phyloP scores from a whole-genome alignment of 1,140 invertebrate species.

The Leptinotarsa defecta region DNA sequence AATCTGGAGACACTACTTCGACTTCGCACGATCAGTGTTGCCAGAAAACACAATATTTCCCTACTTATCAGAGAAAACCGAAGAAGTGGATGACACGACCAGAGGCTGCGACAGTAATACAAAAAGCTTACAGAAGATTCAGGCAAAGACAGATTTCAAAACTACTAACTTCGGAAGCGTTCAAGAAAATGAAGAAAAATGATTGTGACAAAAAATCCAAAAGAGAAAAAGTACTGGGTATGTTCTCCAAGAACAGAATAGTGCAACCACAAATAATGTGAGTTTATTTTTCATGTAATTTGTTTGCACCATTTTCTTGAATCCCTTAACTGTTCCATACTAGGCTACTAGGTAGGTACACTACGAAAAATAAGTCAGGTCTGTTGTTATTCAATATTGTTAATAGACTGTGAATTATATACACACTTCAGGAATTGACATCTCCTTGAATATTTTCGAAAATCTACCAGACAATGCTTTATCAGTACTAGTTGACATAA shows the following conservation, averaged over 20 bases:
- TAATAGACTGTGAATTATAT: no score
- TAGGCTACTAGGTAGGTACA: no score
- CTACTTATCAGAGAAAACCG: no score
- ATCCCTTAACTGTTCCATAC: no score
- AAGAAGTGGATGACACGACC: conserved; percentile 13
- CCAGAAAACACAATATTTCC: no score
- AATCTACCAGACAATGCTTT: no score
- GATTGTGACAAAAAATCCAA: conserved; percentile 10
- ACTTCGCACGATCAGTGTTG: background rate
- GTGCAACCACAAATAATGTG: background rate
- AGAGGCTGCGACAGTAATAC: conserved; percentile 36
- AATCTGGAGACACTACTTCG: background rate
- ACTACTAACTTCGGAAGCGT: conserved; percentile 17
- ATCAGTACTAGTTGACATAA: no score
- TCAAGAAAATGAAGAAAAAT: background rate
- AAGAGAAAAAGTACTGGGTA: conserved; percentile 8
- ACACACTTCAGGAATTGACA: no score
- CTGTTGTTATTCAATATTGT: no score
- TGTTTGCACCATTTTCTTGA: no score
- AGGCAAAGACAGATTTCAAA: conserved; percentile 31
- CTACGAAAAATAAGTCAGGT: no score
- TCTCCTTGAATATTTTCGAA: no score
- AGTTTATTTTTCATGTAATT: conserved; percentile 15
- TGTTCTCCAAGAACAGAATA: background rate
- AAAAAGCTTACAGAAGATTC: conserved; percentile 37